Percentiles rank a stretch among this genome's conserved stretches.
phyloP scores from a whole-genome alignment of 2,113 vertebrate genomes.

The Corvus hawaiiensis region DNA sequence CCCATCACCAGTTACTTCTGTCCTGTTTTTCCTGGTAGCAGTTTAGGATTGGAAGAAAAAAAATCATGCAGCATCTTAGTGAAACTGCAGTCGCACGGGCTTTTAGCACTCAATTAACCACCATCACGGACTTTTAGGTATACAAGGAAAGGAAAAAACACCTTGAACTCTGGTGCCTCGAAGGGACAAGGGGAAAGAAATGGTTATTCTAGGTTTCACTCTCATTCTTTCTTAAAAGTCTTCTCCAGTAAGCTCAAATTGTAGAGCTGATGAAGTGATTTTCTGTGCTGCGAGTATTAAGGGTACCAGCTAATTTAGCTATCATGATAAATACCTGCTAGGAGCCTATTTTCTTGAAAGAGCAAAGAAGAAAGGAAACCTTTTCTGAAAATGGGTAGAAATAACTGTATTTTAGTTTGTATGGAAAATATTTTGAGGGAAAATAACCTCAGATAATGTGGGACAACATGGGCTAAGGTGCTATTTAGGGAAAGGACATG shows the following conservation, averaged over 20 bases:
- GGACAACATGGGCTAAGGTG: background rate
- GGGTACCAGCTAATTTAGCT: constrained; percentile 43
- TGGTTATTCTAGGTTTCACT: constrained; percentile 35
- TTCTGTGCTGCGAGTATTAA: constrained; percentile 22
- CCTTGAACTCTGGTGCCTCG: constrained; percentile 26
- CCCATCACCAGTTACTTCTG: background rate
- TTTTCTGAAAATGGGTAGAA: constrained; percentile 11
- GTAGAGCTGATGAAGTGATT: constrained; percentile 51
- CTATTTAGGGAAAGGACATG: background rate
- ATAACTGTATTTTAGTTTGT: constrained; percentile 1
- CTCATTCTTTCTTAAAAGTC: constrained; percentile 28
- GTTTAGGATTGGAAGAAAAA: background rate
- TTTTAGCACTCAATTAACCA: constrained; percentile 48
- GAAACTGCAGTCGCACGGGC: background rate
- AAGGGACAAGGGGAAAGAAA: constrained; percentile 36
- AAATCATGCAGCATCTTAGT: background rate
- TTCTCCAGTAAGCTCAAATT: constrained; percentile 31
- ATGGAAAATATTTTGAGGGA: constrained; percentile 29
- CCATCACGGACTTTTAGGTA: background rate
- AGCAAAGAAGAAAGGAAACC: background rate
- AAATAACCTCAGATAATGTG: constrained; percentile 1
- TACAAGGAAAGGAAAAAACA: background rate
- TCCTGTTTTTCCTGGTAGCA: background rate
- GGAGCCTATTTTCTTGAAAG: constrained; percentile 28
- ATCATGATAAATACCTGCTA: constrained; percentile 45